Conservation (phyloP, 2,113 vertebrate species). For the Leptocoma aspasia region DNA sequence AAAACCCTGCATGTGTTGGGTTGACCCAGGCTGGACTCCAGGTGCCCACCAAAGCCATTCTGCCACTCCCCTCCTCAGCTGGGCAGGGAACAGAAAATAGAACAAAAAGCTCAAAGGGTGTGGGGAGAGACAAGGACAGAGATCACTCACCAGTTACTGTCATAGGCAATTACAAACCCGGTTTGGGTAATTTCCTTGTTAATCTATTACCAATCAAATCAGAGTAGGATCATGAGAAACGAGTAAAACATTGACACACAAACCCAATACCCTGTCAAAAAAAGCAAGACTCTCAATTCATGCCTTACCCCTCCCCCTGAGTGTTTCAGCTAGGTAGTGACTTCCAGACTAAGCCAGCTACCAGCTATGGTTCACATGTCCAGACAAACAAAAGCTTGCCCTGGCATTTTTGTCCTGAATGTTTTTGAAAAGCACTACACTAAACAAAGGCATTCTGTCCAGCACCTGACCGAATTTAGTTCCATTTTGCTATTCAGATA, state of each 20-base stretch:
- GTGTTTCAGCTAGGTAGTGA: background rate
- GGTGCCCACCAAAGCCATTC: background rate
- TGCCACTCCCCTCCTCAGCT: background rate
- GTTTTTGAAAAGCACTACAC: background rate
- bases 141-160: background rate
- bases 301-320: rapidly evolving
- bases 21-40: background rate
- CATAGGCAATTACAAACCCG: background rate
- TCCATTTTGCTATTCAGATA: background rate
- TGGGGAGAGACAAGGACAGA: background rate
- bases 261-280: background rate
- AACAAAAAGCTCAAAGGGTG: background rate
- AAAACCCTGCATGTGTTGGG: background rate
- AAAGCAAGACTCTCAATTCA: background rate
- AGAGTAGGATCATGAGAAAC: background rate
- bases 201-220: background rate
- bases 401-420: background rate
- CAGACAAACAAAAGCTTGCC: background rate
- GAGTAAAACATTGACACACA: background rate
- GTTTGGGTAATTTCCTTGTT: background rate
- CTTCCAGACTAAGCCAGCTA: background rate
- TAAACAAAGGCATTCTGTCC: background rate
- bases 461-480: background rate
- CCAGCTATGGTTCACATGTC: background rate
- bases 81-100: background rate